Conservation (phyloP, 2,888 invertebrate species). For the Chloroclystis v-ata region DNA sequence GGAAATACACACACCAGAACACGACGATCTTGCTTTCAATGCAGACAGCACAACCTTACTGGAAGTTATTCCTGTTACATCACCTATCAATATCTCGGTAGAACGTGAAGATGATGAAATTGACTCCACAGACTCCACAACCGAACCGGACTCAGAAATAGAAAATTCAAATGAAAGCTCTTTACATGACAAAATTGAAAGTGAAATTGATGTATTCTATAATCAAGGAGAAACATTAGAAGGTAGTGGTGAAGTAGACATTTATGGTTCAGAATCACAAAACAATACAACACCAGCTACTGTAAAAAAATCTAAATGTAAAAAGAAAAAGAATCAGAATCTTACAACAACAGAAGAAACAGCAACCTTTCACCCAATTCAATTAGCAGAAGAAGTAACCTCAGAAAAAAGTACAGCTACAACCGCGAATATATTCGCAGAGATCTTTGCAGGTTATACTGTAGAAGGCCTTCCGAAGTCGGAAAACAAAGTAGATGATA, state of each 20-base stretch:
- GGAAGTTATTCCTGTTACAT: conserved; percentile 23
- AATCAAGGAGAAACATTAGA: conserved; percentile 29
- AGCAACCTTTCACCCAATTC: conserved; percentile 8
- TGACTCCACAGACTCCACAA: conserved; percentile 14
- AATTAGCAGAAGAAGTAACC: conserved; percentile 19
- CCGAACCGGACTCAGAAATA: conserved; percentile 8
- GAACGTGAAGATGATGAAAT: conserved; percentile 33
- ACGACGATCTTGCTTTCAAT: conserved; percentile 37
- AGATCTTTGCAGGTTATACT: conserved; percentile 41
- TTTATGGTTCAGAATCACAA: conserved; percentile 38
- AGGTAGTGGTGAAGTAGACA: conserved; percentile 32
- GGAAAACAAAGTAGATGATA: conserved; percentile 25
- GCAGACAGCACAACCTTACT: conserved; percentile 26
- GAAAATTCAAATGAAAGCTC: conserved; percentile 23
- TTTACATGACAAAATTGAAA: conserved; percentile 36
- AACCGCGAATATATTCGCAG: conserved; percentile 50
- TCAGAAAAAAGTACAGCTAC: conserved; percentile 37
- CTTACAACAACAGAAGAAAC: conserved; percentile 35
- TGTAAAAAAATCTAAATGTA: conserved; percentile 63
- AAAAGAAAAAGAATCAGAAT: conserved; percentile 56
- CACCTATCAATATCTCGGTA: conserved; percentile 2
- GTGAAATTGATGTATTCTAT: conserved; percentile 55
- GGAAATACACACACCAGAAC: conserved; percentile 39
- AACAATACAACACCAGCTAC: conserved; percentile 33
- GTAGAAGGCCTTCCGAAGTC: conserved; percentile 11